Base-by-base conservation (phyloP, 1,140 invertebrate genomes). In the Ladona fulva region DNA sequence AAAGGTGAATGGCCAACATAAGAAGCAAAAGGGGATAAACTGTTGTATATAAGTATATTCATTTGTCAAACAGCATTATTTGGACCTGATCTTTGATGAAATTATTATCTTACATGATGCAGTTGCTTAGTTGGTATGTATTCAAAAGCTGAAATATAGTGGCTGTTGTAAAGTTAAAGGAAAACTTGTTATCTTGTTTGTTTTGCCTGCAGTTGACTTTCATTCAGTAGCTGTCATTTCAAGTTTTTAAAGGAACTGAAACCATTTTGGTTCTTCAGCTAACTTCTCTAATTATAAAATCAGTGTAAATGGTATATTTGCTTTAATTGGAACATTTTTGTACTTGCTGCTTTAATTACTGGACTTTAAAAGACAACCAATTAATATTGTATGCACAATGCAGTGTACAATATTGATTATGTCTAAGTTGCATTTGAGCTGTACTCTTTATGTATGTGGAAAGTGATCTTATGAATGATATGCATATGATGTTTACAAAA, bases 81-180 rank as follows among this genome's bases (percentile, higher is more conserved):
- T 66, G 52, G 52, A 66, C 52, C n/a, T 66, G 52, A 22, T 66
- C 14, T 66, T 66, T 66, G 52, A 66, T 66, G 52, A 66, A 66
- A 66, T 66, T 66, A 66, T 66, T 66, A 66, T 19, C 52, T 66
- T 66, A 66, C 52, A 66, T 66, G 52, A 66, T 66, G 52, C 52
- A 66, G 52, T 66, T 66, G 52, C 52, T 66, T 66, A 66, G 12
- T 66, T 66, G 29, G 14, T 66, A 66, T 66, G 52, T 66, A 66
- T 66, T 66, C 52, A 66, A 66, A 19, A 16, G 52, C 52, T 66
- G 52, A 66, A 66, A 6, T 66, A 16, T 3, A 66, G 52, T 66
- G 52, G 52, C 52, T 66, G 52, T 66, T 66, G 52, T 66, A 66
- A 66, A 66, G 14, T 22, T 66, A 66, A 66, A 66, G 52, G 12